Evolutionary conservation across 2,797 vertebrate genomes (phyloP).

Genomic region (Pangasius djambal): DNA sequence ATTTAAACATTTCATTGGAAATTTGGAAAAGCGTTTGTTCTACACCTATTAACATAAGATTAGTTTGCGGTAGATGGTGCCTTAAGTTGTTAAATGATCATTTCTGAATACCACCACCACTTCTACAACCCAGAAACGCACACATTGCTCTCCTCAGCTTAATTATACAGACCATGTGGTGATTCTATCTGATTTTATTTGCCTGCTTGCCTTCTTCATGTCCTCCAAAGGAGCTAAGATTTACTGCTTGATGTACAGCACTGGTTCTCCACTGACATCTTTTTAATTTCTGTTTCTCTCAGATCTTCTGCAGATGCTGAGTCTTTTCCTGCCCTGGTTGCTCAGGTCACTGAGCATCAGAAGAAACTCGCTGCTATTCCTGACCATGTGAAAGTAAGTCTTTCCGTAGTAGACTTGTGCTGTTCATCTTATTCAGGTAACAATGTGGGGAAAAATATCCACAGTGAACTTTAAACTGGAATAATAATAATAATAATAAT

Average conservation of each 20-base stretch:
- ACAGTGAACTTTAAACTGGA: neutral
- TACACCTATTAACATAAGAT: neutral
- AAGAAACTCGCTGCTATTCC: slow-evolving; percentile 80
- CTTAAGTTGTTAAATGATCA: too few relatives aligned
- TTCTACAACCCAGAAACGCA: neutral
- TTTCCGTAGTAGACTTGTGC: neutral
- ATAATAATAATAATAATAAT: too few relatives aligned
- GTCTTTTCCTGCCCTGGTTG: slow-evolving; percentile 81
- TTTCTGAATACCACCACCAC: neutral
- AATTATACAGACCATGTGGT: neutral
- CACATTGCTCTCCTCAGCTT: neutral
- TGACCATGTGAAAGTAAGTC: slow-evolving; percentile 83
- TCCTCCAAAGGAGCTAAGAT: neutral
- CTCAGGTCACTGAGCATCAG: slow-evolving; percentile 79
- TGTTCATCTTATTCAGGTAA: neutral
- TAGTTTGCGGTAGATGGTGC: neutral
- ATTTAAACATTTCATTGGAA: neutral
- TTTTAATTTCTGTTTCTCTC: slow-evolving; percentile 51
- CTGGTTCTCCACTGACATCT: neutral
- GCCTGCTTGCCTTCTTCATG: neutral
- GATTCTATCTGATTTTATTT: neutral
- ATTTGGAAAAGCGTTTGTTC: neutral
- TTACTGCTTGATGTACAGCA: neutral
- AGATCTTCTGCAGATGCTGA: slow-evolving; percentile 66
- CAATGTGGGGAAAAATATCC: neutral